phyloP scores from a whole-genome alignment of 2,888 invertebrate genomes.

The Xylota sylvarum region DNA sequence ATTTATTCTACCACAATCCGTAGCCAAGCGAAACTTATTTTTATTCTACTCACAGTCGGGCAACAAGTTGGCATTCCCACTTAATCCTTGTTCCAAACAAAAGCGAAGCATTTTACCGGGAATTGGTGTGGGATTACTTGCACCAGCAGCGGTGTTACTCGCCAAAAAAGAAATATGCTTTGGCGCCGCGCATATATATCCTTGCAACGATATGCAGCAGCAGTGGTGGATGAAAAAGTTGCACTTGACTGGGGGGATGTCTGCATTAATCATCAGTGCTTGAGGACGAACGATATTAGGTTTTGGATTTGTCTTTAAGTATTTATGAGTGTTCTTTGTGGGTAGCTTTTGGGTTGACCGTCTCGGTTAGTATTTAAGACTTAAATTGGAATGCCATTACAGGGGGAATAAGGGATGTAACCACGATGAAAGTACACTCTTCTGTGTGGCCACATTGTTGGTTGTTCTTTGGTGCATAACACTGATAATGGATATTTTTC shows the following conservation, averaged over 20 bases:
- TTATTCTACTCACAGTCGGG: not conserved
- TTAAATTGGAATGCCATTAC: slow-evolving; percentile 5
- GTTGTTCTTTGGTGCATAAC: too few relatives aligned
- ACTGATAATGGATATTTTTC: too few relatives aligned
- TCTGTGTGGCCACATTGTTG: too few relatives aligned
- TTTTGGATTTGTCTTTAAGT: slow-evolving; percentile 2
- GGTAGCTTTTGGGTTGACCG: not conserved
- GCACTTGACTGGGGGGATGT: slow-evolving; percentile 9
- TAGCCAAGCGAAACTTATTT: slow-evolving; percentile 15
- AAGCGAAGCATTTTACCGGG: slow-evolving; percentile 41
- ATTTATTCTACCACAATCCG: slow-evolving; percentile 21
- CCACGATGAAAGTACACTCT: too few relatives aligned
- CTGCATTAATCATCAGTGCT: slow-evolving; percentile 41
- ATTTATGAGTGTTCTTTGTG: slow-evolving; percentile 7
- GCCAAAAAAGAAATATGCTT: slow-evolving; percentile 20
- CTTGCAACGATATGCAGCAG: slow-evolving; percentile 11
- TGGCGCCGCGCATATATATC: not conserved
- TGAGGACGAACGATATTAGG: slow-evolving; percentile 20
- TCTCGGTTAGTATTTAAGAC: not conserved
- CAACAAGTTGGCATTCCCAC: slow-evolving; percentile 48
- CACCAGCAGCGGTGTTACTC: slow-evolving; percentile 18
- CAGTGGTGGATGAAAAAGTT: slow-evolving; percentile 3
- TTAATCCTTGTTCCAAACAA: slow-evolving; percentile 50
- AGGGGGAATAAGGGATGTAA: too few relatives aligned
- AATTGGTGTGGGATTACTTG: slow-evolving; percentile 47